Base-by-base conservation (phyloP, 2,888 invertebrate genomes). In the Mayetiola destructor region DNA sequence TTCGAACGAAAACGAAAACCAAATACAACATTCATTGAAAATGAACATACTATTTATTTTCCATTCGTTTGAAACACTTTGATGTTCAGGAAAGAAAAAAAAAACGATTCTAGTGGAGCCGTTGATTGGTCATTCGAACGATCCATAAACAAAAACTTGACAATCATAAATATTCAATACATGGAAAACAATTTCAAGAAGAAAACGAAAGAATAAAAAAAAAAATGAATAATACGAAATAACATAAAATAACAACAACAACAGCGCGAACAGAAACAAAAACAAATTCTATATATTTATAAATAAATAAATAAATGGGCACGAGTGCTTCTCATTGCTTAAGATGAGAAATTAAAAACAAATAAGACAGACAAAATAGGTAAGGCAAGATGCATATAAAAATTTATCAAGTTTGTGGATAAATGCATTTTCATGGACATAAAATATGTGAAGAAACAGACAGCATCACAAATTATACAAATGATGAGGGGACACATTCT, bases 381-480 rank as follows among this genome's bases (percentile, higher is more conserved):
- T 5, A n/a, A 48, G 23, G 48, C 9, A 27, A 6, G 27, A 27
- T 16, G 18, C 16, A 48, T 23, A 42, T n/a, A 3, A n/a, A 27
- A 40, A 16, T 27, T 3, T 12, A 40, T 48, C 48, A 48, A 27
- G 12, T 32, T 6, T 32, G 12, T 32, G 32, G 6, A 32, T 32
- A 12, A 9, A 12, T 32, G 6, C 12, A 32, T 9, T 6, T 32
- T 16, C 39, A 12, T 16, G n/a, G n/a, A n/a, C n/a, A n/a, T n/a
- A 48, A 16, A 27, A 48, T 27, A 27, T 48, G 23, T 48, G n/a
- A n/a, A 48, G 27, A 48, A 48, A 48, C 48, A 27, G 27, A 48
- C 27, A 27, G 42, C 21, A 27, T 48, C 48, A 48, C 48, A 48
- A 48, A 48, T 48, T 48, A 48, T 27, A 48, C 48, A 48, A 48